Conservation (phyloP, 1,140 invertebrate species). For the Calliopsis andreniformis region DNA sequence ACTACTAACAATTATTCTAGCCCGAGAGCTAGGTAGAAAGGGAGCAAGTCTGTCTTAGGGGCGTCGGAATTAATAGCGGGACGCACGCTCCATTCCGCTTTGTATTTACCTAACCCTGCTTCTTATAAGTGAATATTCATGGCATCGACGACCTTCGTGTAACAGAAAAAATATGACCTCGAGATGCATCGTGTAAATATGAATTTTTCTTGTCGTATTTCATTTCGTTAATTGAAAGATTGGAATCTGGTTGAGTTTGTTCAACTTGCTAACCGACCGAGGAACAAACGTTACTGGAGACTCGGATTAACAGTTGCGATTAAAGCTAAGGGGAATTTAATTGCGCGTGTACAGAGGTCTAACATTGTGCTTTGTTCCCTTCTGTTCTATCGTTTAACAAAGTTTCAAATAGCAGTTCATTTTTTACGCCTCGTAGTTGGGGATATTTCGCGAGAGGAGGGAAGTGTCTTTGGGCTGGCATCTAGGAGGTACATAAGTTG, state of each 20-base stretch:
- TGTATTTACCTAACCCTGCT: slow-evolving; percentile 34
- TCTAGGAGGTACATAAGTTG: background rate
- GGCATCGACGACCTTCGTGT: background rate
- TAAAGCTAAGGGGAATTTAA: background rate
- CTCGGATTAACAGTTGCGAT: background rate
- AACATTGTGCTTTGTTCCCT: background rate
- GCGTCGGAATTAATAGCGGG: slow-evolving; percentile 49
- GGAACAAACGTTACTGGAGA: background rate
- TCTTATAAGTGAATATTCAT: slow-evolving; percentile 37
- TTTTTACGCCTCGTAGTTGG: background rate
- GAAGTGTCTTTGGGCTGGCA: background rate
- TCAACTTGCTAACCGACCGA: no score
- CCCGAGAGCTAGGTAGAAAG: slow-evolving; percentile 41
- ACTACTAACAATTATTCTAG: slow-evolving; percentile 75
- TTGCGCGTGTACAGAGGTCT: background rate
- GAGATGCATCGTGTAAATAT: background rate
- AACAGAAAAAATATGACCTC: background rate
- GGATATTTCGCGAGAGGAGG: background rate
- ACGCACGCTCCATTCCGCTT: slow-evolving; percentile 38
- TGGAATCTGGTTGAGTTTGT: no score
- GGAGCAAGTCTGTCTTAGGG: slow-evolving; percentile 66
- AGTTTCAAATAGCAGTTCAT: background rate
- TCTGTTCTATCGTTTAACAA: background rate
- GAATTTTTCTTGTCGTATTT: background rate
- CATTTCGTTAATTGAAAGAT: no score